phyloP scores from a whole-genome alignment of 2,113 vertebrate species.

The Casuarius casuarius region DNA sequence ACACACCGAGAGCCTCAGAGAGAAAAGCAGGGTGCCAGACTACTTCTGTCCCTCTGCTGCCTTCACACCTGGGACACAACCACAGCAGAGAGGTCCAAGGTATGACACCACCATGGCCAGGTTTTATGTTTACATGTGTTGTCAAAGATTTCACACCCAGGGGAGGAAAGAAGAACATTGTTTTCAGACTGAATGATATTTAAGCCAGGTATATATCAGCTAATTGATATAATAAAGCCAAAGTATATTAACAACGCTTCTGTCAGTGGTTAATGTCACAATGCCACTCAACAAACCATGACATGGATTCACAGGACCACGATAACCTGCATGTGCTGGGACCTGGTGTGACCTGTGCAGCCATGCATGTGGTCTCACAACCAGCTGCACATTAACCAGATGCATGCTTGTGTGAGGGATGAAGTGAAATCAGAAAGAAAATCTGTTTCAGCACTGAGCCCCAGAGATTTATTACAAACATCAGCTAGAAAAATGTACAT shows the following conservation, averaged over 20 bases:
- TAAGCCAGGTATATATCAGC: not conserved
- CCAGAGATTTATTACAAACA: not conserved
- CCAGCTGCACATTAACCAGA: not conserved
- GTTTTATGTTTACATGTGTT: not conserved
- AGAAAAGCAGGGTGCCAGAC: not conserved
- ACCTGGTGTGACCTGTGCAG: not conserved
- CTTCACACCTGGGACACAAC: not conserved
- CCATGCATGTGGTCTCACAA: not conserved
- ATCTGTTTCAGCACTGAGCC: not conserved
- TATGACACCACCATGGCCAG: not conserved
- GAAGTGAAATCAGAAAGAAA: not conserved
- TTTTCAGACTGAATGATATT: not conserved
- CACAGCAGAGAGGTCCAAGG: not conserved
- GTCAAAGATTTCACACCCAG: not conserved
- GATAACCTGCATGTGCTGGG: not conserved
- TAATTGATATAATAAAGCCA: not conserved
- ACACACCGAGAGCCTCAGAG: not conserved
- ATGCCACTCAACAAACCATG: not conserved
- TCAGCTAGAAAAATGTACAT: not conserved
- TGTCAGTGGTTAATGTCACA: not conserved
- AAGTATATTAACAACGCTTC: not conserved
- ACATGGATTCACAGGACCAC: accelerated
- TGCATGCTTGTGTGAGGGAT: not conserved
- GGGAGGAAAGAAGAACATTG: not conserved
- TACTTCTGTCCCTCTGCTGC: not conserved